Base-by-base conservation (phyloP, 1,140 invertebrate species). In the Teleopsis dalmanni region DNA sequence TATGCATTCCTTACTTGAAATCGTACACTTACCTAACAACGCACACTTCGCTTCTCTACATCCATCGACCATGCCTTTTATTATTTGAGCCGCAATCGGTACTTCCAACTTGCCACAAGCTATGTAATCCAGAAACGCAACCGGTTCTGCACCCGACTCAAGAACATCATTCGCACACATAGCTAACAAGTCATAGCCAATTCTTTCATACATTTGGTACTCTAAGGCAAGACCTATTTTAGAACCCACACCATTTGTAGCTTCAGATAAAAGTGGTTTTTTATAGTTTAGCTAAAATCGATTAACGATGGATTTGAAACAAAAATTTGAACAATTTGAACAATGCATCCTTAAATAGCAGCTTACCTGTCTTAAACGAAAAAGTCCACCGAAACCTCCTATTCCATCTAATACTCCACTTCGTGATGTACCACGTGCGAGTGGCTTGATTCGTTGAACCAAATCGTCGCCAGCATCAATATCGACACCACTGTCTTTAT, bases 121-220 rank as follows among this genome's bases (percentile, higher is more conserved):
- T 73, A 94, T 96, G 71, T 98, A 98, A 75, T 98, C 95, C 1
- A 98, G 73, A 66, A 98, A 98, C 48, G 92, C 95, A 36, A 98
- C 75, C 0, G 95, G 94, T 62, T 94, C 90, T 0, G 95, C 95
- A 18, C 93, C 94, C 55, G 95, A 86, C 33, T 90, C 91, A 18
- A 98, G 73, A 38, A 98, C 82, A 72, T 98, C 95, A 75, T 99
- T 99, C 3, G 95, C 94, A 66, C 92, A 95, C 91, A 97, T 96
- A 9, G 95, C 95, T 9, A 99, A 95, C 26, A 98, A 76, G 75
- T 98, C 96, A 58, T 94, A 87, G 2, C 95, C 96, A 47, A 98
- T 81, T 1, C 85, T 87, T 53, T 85, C 77, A 65, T 93, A 92
- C 38, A 85, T 81, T 18, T 82, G 78, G 46, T 81, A 79, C 47